phyloP scores from a whole-genome alignment of 1,140 invertebrate species.

The Caenorhabditis remanei region DNA sequence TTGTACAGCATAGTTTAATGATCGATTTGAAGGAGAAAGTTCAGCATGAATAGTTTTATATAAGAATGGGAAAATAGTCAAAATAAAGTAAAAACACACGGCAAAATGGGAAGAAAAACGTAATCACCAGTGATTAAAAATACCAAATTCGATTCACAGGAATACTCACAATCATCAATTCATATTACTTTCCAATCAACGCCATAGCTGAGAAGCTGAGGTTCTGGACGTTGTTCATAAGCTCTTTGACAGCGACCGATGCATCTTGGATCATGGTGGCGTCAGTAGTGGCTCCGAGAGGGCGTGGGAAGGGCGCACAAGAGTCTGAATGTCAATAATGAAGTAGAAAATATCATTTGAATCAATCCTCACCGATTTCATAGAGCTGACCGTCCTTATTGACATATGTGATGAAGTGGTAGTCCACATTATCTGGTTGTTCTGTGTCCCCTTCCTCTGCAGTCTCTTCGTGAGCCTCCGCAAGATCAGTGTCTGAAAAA shows the following conservation, averaged over 20 bases:
- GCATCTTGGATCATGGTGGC: slow-evolving; percentile 60
- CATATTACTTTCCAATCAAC: slow-evolving; percentile 57
- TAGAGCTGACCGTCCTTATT: slow-evolving; percentile 62
- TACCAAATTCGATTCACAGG: background rate
- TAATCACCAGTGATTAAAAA: background rate
- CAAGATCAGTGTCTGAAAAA: slow-evolving; percentile 56
- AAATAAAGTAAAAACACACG: slow-evolving; percentile 17
- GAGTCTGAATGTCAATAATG: slow-evolving; percentile 48
- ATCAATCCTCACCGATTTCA: slow-evolving; percentile 60
- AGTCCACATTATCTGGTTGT: slow-evolving; percentile 60
- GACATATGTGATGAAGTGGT: slow-evolving; percentile 68
- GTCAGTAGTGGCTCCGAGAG: slow-evolving; percentile 46
- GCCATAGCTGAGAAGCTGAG: slow-evolving; percentile 62
- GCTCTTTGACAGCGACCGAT: slow-evolving; percentile 59
- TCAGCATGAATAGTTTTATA: slow-evolving; percentile 42
- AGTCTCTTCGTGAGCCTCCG: slow-evolving; percentile 41
- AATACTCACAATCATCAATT: slow-evolving; percentile 3
- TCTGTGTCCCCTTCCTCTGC: slow-evolving; percentile 50
- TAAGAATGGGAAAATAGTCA: background rate
- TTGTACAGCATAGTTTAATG: slow-evolving; percentile 41
- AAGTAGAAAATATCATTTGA: background rate
- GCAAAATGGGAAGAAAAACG: background rate
- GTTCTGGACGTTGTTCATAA: slow-evolving; percentile 65
- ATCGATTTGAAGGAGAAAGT: slow-evolving; percentile 31
- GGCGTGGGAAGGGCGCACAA: slow-evolving; percentile 60